Evolutionary conservation across 2,888 invertebrate species (phyloP).

Genomic region (Drosophila multiciliata): DNA sequence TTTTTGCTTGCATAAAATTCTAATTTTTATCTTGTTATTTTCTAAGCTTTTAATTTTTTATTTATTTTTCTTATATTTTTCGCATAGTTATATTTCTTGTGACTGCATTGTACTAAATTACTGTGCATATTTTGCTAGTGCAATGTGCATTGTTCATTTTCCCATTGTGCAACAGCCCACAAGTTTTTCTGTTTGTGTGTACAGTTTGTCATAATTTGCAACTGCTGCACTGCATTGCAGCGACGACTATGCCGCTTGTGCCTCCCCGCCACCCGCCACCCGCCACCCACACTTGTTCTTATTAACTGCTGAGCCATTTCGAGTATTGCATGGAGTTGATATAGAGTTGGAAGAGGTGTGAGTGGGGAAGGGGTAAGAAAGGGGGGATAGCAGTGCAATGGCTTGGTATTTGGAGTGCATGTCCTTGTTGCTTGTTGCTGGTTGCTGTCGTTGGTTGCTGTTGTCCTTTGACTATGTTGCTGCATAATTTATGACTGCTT

Average conservation of each 20-base stretch:
- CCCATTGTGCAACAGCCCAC: constrained; percentile 18
- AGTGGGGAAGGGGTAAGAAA: no score
- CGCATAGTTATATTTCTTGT: neutral
- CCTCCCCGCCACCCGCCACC: neutral
- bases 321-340: constrained; percentile 54
- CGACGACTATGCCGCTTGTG: constrained; percentile 19
- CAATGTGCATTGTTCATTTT: constrained; percentile 12
- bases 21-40: neutral
- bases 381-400: constrained; percentile 37
- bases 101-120: constrained; percentile 3
- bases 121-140: constrained; percentile 9
- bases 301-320: constrained; percentile 73
- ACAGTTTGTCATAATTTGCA: constrained; percentile 75
- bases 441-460: constrained; percentile 33
- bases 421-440: constrained; percentile 47
- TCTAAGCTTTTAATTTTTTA: neutral
- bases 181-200: constrained; percentile 38
- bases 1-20: neutral
- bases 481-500: constrained; percentile 79
- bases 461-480: constrained; percentile 77
- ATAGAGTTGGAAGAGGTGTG: constrained; percentile 20
- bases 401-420: constrained; percentile 59
- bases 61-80: no score
- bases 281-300: constrained; percentile 58
- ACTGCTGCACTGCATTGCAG: constrained; percentile 64